Evolutionary conservation across 2,888 invertebrate genomes (phyloP), one percentile per base, ranked within the genome.

Genomic region (Ceriagrion tenellum): DNA sequence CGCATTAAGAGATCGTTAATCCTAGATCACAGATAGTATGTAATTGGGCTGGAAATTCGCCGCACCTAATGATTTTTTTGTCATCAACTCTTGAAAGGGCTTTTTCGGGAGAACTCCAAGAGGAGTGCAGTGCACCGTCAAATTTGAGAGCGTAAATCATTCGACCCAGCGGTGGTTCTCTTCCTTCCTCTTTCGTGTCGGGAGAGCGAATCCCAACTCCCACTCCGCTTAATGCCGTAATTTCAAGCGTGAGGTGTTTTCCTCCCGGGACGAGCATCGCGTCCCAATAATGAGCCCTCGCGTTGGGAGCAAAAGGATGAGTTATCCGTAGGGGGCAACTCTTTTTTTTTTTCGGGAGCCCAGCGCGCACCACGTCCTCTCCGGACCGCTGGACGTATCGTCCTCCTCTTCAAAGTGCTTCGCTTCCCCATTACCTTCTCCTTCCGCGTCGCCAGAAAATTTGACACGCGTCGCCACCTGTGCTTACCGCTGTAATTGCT

Each of bases 181-280:
- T 69, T 69, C n/a, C 69, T 69, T 69, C 47, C 47, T n/a, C 69
- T 59, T 59, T 6, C n/a, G 81, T 81, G 69, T 69, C 13, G 69
- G 69, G n/a, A 69, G 69, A 23, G 81, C 0, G 69, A 69, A 35
- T 35, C 18, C 81, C 81, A n/a, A n/a, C n/a, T 81, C 81, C 81
- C 26, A 16, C 81, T 16, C 81, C 81, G 6, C 81, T 35, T 35
- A 16, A n/a, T 35, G 69, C 69, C 35, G 81, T 81, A 81, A 81
- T 81, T 81, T 81, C 81, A 81, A 81, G 81, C 81, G 81, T 81
- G 81, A 81, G 81, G 81, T 81, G 81, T 81, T 81, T 81, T 26
- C 12, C 81, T n/a, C n/a, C 26, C 81, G 30, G 59, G 59, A 13
- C 81, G 30, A 26, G 81, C 81, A 81, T 35, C 81, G 30, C 35